A percentile compares a stretch with the other conserved stretches of the same genome.
phyloP scores from a whole-genome alignment of 1,140 invertebrate genomes.

The Panagrolaimus sp. region DNA sequence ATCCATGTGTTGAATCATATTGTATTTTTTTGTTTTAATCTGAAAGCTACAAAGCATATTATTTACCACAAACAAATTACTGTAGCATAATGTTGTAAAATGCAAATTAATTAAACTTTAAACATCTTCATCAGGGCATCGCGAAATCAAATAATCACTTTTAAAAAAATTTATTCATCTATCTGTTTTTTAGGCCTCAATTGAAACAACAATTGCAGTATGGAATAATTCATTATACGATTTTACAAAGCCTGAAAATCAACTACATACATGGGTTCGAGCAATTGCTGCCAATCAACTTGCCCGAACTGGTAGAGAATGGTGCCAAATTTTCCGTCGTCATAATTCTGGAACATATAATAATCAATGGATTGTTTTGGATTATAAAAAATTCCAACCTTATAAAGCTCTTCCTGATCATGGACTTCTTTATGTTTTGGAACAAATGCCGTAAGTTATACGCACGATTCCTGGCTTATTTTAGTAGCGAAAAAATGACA shows the following conservation, averaged over 20 bases:
- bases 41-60: too few species aligned
- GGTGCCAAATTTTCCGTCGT: slow-evolving; percentile 65
- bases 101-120: too few species aligned
- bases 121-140: too few species aligned
- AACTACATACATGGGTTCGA: slow-evolving; percentile 72
- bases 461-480: slow-evolving; percentile 59
- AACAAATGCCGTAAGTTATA: slow-evolving; percentile 70
- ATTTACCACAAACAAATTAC: too few species aligned
- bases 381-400: slow-evolving; percentile 66
- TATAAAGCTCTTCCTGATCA: slow-evolving; percentile 60
- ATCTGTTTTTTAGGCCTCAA: slow-evolving; percentile 46
- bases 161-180: too few species aligned
- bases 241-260: slow-evolving; percentile 62
- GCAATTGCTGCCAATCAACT: slow-evolving; percentile 77
- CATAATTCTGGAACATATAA: slow-evolving; percentile 75
- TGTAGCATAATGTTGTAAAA: too few species aligned
- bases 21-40: too few species aligned
- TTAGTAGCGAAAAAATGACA: too few species aligned
- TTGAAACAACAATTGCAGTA: slow-evolving; percentile 70
- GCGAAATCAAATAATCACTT: too few species aligned
- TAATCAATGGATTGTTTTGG: slow-evolving; percentile 78
- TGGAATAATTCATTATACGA: slow-evolving; percentile 65
- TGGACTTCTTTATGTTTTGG: slow-evolving; percentile 69
- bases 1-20: too few species aligned
- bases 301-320: slow-evolving; percentile 67